Conservation (phyloP, 2,113 vertebrate genomes). For the Varanus komodoensis region DNA sequence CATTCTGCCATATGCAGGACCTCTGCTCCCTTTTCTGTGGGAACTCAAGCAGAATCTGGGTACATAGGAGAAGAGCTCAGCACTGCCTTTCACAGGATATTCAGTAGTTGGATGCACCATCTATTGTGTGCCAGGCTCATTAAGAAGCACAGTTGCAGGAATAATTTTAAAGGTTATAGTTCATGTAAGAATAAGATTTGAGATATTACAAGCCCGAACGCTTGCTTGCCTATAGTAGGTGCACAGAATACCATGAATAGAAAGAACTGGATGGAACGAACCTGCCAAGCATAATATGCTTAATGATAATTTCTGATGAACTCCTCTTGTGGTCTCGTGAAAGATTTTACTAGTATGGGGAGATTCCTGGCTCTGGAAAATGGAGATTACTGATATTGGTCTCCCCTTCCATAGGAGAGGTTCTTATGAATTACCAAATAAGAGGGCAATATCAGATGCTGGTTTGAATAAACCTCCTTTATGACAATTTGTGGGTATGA, state of each 20-base stretch:
- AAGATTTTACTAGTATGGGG: neutral
- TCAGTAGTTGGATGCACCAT: neutral
- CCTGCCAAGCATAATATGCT: neutral
- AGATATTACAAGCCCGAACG: too few relatives aligned
- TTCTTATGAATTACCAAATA: too few relatives aligned
- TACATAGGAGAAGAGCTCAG: neutral
- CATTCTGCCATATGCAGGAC: too few relatives aligned
- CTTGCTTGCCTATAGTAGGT: neutral
- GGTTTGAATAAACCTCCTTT: too few relatives aligned
- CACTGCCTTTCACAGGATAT: neutral
- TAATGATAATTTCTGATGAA: neutral
- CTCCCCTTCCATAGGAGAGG: neutral
- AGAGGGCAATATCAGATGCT: neutral
- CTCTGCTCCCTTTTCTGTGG: neutral
- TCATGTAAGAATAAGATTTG: neutral
- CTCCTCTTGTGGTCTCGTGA: neutral
- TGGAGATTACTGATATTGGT: neutral
- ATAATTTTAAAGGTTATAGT: neutral
- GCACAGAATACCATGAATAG: neutral
- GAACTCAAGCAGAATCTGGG: neutral
- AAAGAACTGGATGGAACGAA: neutral
- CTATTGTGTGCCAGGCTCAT: neutral
- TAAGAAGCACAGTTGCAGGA: neutral
- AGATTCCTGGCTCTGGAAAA: neutral
- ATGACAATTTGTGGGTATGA: too few relatives aligned